Conservation (phyloP, 1,140 invertebrate genomes). For the Micrasema longulum region DNA sequence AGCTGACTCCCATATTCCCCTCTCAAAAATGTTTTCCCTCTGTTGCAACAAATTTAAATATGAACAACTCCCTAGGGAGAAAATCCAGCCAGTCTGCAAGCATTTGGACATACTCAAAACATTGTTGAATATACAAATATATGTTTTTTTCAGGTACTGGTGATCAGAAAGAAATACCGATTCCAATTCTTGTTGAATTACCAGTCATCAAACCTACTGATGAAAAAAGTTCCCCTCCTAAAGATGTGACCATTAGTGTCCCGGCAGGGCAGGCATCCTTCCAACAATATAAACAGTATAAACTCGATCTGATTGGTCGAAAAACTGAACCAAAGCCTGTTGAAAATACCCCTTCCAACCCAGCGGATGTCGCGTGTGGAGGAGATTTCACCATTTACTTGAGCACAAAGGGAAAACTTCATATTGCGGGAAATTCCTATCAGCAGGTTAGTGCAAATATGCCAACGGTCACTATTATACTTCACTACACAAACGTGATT, state of each 20-base stretch:
- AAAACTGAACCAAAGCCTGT: background rate
- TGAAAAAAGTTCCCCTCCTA: conserved; percentile 35
- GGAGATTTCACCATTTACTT: conserved; percentile 79
- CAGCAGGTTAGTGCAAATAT: conserved; percentile 59
- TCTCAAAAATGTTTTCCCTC: too few relatives aligned
- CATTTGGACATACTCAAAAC: too few relatives aligned
- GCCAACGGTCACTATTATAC: too few relatives aligned
- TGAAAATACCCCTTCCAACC: background rate
- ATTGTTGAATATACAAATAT: too few relatives aligned
- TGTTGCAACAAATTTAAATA: too few relatives aligned
- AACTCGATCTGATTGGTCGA: background rate
- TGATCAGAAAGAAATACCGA: conserved; percentile 64
- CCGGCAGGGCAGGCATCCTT: conserved; percentile 38
- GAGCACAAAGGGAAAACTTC: conserved; percentile 69
- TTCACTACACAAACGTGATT: too few relatives aligned
- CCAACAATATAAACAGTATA: conserved; percentile 21
- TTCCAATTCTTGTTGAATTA: conserved; percentile 60
- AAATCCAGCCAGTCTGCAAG: too few relatives aligned
- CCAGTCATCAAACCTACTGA: conserved; percentile 6
- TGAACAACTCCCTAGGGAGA: too few relatives aligned
- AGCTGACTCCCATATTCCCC: too few relatives aligned
- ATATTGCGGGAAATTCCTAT: conserved; percentile 73
- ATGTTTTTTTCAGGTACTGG: conserved; percentile 69
- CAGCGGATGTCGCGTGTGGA: conserved; percentile 67
- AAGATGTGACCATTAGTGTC: conserved; percentile 42